Evolutionary conservation across 2,113 vertebrate genomes (phyloP), one percentile per base, ranked within the genome.

Genomic region (Gallinago undulata): DNA sequence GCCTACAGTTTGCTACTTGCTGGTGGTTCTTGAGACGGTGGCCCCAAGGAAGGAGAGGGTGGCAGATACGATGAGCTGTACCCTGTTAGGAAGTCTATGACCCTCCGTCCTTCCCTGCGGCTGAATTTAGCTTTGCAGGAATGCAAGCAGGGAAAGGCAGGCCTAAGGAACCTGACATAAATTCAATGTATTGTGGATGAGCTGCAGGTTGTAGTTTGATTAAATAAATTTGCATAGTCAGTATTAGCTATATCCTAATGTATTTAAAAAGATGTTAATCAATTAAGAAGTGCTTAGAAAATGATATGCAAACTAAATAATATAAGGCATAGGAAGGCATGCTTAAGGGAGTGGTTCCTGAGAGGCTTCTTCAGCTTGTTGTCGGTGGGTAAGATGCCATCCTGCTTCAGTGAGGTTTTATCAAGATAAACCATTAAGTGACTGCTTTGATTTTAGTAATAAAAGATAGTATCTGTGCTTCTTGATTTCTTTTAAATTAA

Each of bases 361-460:
- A 89, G 81, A 94, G 70, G 55, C 41, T 84, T 77, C 74, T 68
- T 66, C 39, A 73, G 53, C 60, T 78, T 8, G 6, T 6, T 84
- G 9, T 85, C 70, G 56, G 53, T 84, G 77, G 66, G 41, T 57
- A 79, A 89, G 66, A 47, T 85, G 66, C 87, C 81, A 82, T 48
- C 74, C 45, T 51, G 62, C 64, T 95, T 91, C 59, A 76, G n/a
- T 45, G 55, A 79, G 77, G 53, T 39, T 18, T 84, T 73, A 96
- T 89, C 93, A 89, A 84, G 84, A 94, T 82, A 78, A 82, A 57
- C 5, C 43, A 75, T 37, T 59, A 62, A 92, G 56, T 78, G 67
- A 75, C 66, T 91, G 66, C 95, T 96, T 96, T 96, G 89, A 97
- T 93, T 96, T 94, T 57, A 79, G 57, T 62, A 87, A 62, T 53